Evolutionary conservation across 92 coral and sea anemone species (phyloP), one percentile per base, ranked within the genome.

Genomic region (Ricordea florida): DNA sequence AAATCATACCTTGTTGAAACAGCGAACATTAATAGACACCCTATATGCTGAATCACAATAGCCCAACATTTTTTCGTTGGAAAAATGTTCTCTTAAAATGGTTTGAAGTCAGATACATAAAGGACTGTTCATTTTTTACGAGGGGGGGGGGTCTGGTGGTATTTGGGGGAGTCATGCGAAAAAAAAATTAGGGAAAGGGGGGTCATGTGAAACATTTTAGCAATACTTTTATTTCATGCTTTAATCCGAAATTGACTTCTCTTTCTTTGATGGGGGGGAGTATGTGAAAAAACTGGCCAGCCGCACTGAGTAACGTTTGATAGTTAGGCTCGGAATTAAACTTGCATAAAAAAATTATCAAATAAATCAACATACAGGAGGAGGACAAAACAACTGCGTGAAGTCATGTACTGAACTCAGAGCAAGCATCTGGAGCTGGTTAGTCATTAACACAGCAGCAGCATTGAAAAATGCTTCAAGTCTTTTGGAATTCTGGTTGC

Each of bases 391-490:
- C 31, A 96, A 81, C 57, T 77, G 82, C 16, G 99, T 96, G 81
- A 92, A 96, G 66, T 96, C 99, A 17, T 67, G 82, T 38, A 92
- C 86, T 36, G 99, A 96, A 40, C 69, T 85, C 10, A 96, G 73
- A 28, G 99, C 99, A 69, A 96, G 67, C 80, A 87, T 92, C 74
- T 96, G 99, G 0, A 96, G 93, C 64, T 96, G 93, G 74, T 92
- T 96, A 29, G 99, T 96, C 99, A 96, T 96, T 66, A 96, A 62
- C 2, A 96, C 99, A 49, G 99, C 92, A 7, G 97, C 99, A 69
- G 99, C 96, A 72, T 80, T 92, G 74, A 96, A 96, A 74, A 96
- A 96, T 55, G 99, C 93, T 57, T 96, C 97, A 20, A 96, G 79
- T 62, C 99, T 76, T 25, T 88, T 93, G 46, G 99, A 92, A 69